Evolutionary conservation across 1,140 invertebrate genomes (phyloP), one percentile per base, ranked within the genome.

Genomic region (Lordiphosa stackelbergi): DNA sequence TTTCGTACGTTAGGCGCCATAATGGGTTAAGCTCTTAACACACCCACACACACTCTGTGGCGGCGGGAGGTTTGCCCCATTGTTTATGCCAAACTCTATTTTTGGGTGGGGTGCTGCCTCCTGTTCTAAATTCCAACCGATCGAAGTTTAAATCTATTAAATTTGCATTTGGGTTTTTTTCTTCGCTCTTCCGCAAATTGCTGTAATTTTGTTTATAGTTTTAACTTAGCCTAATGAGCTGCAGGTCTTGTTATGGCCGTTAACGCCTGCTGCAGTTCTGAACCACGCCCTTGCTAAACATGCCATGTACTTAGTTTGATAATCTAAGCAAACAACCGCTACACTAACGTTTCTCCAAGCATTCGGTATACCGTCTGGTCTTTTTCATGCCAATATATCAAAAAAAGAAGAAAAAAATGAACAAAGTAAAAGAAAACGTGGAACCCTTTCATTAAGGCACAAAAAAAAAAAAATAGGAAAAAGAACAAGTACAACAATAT

Each of bases 371-470:
- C 52, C 59, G 41, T 45, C 38, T 53, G 53, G 53, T 65, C 24
- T 53, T 66, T 45, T 66, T 57, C 72, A 65, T 77, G 78, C 81
- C 72, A 81, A 81, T 83, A 81, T 68, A 81, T 79, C 75, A 83
- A 60, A 66, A 72, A 35, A 51, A 16, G 36, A 31, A 22, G 31
- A 75, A 60, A 66, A 72, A 35, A 51, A 28, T 36, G 16, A 22
- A 40, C 10, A 40, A 38, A 22, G 7, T 13, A 40, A 45, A 45
- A 40, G 40, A 12, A 10, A 40, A 34, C 24, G 68, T 68, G 77
- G 72, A 83, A 77, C 69, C 77, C 78, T 74, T 84, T 83, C 72
- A 84, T 81, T 83, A 81, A 38, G 8, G 24, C 5, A 46, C 47
- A 16, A 38, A 47, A 54, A 49, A 64, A 48, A 45, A 65, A 8